These are phyloP conservation scores for Eristalis tenax DNA, from an alignment of 2,888 invertebrate genomes.

Conservation along the genomic window DNA sequence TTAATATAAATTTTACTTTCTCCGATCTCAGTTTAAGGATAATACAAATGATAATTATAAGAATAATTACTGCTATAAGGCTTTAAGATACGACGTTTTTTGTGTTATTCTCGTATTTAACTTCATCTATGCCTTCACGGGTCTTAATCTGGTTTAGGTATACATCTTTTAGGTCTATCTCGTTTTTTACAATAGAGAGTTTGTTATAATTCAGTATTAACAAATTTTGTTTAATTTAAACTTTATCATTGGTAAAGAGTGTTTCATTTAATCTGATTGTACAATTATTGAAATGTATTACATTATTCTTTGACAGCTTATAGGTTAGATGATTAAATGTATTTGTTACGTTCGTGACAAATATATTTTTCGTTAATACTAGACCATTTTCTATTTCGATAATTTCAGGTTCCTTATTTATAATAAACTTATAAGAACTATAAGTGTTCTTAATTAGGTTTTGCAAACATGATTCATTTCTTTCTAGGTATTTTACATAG, in stretches of 20 bases:
- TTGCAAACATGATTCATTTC: too few relatives aligned
- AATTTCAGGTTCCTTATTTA: too few relatives aligned
- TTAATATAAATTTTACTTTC: neutral
- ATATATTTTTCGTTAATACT: too few relatives aligned
- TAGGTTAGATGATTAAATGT: too few relatives aligned
- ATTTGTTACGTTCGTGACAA: too few relatives aligned
- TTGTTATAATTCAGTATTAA: conserved; percentile 8
- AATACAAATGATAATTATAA: neutral
- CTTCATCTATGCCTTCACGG: neutral
- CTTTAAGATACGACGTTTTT: neutral
- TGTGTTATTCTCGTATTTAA: neutral
- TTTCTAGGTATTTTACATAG: too few relatives aligned
- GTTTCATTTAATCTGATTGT: neutral
- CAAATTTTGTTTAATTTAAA: neutral
- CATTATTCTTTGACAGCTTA: too few relatives aligned
- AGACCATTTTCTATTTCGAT: too few relatives aligned
- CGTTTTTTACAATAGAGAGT: neutral
- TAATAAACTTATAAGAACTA: too few relatives aligned
- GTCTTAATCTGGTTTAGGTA: neutral
- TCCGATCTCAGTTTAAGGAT: neutral
- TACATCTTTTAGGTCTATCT: neutral
- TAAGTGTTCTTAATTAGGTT: too few relatives aligned
- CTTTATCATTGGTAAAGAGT: neutral
- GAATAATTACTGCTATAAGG: neutral
- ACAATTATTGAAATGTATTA: neutral